Evolutionary conservation across 2,888 invertebrate genomes (phyloP).

Genomic region (Creontiades dilutus): DNA sequence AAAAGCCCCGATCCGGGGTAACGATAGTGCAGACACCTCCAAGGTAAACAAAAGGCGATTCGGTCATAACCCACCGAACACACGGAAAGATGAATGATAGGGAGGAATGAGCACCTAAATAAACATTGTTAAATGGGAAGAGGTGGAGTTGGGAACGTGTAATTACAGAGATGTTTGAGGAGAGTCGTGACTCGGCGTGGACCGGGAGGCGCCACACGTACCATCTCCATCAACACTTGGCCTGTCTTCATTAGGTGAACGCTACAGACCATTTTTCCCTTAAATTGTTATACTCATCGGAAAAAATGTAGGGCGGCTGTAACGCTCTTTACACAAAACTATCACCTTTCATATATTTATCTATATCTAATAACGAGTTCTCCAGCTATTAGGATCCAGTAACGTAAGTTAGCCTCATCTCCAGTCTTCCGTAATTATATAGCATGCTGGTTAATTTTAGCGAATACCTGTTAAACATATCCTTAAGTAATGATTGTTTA

Average conservation of each 20-base stretch:
- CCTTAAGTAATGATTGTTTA: too few species aligned
- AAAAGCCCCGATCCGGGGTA: conserved; percentile 27
- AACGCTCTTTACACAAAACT: neutral
- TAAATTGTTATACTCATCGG: neutral
- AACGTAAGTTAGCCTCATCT: neutral
- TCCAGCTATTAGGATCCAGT: neutral
- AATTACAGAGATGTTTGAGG: conserved; percentile 25
- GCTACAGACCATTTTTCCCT: neutral
- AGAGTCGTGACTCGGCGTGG: conserved; percentile 55
- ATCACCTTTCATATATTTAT: neutral
- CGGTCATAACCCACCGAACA: conserved; percentile 59
- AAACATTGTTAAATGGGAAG: conserved; percentile 62
- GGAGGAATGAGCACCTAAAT: conserved; percentile 45
- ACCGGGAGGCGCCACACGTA: conserved; percentile 63
- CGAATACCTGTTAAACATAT: too few species aligned
- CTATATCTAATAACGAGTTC: neutral
- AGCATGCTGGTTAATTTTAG: too few species aligned
- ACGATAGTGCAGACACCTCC: conserved; percentile 56
- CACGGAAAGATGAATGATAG: conserved; percentile 58
- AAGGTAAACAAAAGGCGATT: conserved; percentile 59
- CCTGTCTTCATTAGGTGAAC: conserved; percentile 30
- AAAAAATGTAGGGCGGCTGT: neutral
- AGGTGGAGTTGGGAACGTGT: conserved; percentile 50
- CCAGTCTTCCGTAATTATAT: too few species aligned
- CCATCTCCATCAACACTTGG: conserved; percentile 62